Conservation (phyloP, 2,888 invertebrate genomes). For the Campoplex nolae region DNA sequence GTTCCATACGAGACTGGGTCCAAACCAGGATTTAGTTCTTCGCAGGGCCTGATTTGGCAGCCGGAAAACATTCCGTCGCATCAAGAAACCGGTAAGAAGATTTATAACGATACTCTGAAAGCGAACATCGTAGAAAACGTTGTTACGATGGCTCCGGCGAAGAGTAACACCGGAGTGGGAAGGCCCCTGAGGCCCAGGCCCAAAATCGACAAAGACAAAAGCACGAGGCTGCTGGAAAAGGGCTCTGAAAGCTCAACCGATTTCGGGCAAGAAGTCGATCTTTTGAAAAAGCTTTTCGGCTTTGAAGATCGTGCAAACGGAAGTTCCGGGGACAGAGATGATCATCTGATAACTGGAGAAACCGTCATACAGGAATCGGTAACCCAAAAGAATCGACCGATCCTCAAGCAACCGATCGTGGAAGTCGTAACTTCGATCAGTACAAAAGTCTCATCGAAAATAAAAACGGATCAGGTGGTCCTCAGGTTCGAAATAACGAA, state of each 20-base stretch:
- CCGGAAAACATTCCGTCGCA: constrained; percentile 48
- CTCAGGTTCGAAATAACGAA: constrained; percentile 77
- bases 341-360: constrained; percentile 16
- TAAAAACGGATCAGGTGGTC: constrained; percentile 76
- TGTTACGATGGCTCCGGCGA: constrained; percentile 90
- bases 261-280: constrained; percentile 67
- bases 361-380: neutral
- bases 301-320: constrained; percentile 64
- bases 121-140: constrained; percentile 82
- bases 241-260: constrained; percentile 15
- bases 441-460: constrained; percentile 80
- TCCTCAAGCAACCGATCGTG: constrained; percentile 79
- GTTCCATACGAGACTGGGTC: constrained; percentile 62
- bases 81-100: constrained; percentile 73
- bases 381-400: constrained; percentile 60
- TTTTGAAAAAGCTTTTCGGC: constrained; percentile 78
- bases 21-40: constrained; percentile 4
- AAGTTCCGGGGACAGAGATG: constrained; percentile 11
- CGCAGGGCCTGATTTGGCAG: constrained; percentile 59
- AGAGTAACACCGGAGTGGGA: constrained; percentile 92
- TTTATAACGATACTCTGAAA: constrained; percentile 81
- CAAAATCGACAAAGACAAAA: constrained; percentile 82
- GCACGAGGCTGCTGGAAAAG: constrained; percentile 63
- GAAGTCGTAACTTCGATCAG: constrained; percentile 84
- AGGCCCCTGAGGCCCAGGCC: constrained; percentile 89